phyloP scores from a whole-genome alignment of 2,797 vertebrate genomes.

The Molossus alvarezi region DNA sequence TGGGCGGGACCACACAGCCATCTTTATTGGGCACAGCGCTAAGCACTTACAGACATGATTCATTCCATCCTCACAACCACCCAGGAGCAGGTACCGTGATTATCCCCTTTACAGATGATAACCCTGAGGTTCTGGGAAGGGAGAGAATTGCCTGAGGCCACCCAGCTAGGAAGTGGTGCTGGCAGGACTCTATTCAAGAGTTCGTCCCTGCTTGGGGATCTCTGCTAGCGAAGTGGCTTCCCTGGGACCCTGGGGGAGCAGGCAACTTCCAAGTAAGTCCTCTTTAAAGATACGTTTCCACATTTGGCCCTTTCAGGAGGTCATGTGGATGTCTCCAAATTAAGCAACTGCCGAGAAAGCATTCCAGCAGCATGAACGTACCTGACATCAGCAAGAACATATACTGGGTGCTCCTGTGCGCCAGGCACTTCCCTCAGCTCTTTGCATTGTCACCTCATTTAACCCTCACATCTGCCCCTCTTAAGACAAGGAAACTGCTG shows the following conservation, averaged over 20 bases:
- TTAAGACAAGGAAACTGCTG: background rate
- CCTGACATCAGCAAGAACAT: background rate
- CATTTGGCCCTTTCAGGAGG: background rate
- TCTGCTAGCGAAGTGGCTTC: background rate
- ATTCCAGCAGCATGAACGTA: fast-evolving
- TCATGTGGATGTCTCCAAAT: background rate
- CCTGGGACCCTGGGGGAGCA: background rate
- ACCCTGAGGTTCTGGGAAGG: background rate
- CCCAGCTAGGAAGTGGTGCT: background rate
- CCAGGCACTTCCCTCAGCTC: background rate
- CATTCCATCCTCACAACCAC: background rate
- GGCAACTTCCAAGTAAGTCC: background rate
- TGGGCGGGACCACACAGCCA: background rate
- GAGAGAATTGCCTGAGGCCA: background rate
- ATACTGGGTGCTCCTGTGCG: fast-evolving
- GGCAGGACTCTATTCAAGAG: background rate
- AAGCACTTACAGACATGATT: slow-evolving; percentile 60
- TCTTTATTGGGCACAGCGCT: slow-evolving; percentile 43
- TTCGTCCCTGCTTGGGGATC: background rate
- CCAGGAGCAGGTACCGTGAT: background rate
- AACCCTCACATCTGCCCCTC: background rate
- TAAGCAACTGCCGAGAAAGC: background rate
- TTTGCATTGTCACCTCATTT: background rate
- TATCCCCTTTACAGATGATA: background rate
- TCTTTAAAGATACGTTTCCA: slow-evolving; percentile 11